phyloP scores from a whole-genome alignment of 1,140 invertebrate genomes.

The Neodiprion pinetum region DNA sequence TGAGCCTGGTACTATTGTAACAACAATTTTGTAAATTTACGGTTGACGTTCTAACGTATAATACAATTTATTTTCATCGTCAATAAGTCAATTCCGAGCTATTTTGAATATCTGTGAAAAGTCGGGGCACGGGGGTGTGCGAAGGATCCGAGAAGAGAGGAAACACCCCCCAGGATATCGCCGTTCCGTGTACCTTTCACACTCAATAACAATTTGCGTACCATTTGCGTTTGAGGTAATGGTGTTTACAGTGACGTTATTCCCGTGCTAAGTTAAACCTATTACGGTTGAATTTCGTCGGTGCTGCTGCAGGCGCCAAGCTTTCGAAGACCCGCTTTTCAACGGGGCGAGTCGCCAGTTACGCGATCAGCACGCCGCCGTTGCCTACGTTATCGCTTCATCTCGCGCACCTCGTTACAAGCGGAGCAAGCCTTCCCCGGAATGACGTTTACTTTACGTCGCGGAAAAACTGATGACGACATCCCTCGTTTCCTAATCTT shows the following conservation, averaged over 20 bases:
- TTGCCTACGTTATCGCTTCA: neutral
- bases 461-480: neutral
- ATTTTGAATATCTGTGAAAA: neutral
- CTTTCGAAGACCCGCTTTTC: neutral
- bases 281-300: neutral
- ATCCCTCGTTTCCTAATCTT: neutral
- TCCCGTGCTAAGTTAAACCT: neutral
- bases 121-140: neutral
- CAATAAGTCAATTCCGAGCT: neutral
- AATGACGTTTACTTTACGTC: neutral
- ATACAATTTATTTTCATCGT: no score
- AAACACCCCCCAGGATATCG: neutral
- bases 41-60: no score
- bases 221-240: constrained; percentile 7
- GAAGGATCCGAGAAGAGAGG: neutral
- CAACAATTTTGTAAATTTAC: no score
- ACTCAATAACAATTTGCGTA: constrained; percentile 5
- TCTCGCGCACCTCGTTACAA: neutral
- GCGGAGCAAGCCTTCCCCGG: neutral
- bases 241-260: constrained; percentile 5
- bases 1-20: no score
- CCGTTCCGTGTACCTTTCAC: constrained; percentile 1
- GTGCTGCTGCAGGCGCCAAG: neutral
- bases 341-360: neutral
- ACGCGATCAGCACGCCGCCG: neutral